A percentile compares a stretch with the other conserved stretches of the same genome.
phyloP scores from a whole-genome alignment of 2,888 invertebrate species.

The Alsophila aescularia region DNA sequence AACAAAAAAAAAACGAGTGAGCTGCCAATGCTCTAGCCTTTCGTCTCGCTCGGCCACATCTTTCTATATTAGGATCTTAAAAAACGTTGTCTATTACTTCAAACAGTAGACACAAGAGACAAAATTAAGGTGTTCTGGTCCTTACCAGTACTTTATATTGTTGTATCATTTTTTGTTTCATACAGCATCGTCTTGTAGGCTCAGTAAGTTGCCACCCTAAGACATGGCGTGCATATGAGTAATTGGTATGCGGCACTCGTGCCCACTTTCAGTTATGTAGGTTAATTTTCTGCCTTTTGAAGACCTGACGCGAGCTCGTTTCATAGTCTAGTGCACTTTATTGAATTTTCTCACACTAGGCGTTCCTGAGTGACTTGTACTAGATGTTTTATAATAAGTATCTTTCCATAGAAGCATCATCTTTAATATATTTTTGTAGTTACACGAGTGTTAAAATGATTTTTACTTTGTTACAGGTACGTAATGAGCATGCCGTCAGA shows the following conservation, averaged over 20 bases:
- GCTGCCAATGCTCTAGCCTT: too few species aligned
- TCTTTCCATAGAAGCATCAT: neutral
- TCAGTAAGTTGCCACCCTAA: constrained; percentile 2
- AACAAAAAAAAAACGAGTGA: too few species aligned
- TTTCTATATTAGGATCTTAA: too few species aligned
- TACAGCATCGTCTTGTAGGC: neutral
- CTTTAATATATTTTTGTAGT: neutral
- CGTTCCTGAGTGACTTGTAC: constrained; percentile 15
- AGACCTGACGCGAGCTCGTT: constrained; percentile 44
- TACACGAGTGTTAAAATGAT: neutral
- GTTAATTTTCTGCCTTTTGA: constrained; percentile 63
- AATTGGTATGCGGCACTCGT: constrained; percentile 55
- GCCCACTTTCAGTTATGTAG: constrained; percentile 56
- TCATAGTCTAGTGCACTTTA: constrained; percentile 45
- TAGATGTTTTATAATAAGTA: constrained; percentile 8
- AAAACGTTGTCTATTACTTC: too few species aligned
- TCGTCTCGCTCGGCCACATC: too few species aligned
- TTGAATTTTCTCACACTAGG: constrained; percentile 48
- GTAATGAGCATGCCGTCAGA: neutral
- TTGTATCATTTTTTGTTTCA: neutral
- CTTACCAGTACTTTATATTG: too few species aligned
- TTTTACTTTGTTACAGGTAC: constrained; percentile 24
- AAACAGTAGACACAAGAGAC: too few species aligned
- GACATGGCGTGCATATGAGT: constrained; percentile 48
- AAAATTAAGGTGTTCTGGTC: too few species aligned